A percentile compares a stretch with the other conserved stretches of the same genome.
Evolutionary conservation across 2,888 invertebrate genomes (phyloP).

Genomic region (Orthonevra nobilis): DNA sequence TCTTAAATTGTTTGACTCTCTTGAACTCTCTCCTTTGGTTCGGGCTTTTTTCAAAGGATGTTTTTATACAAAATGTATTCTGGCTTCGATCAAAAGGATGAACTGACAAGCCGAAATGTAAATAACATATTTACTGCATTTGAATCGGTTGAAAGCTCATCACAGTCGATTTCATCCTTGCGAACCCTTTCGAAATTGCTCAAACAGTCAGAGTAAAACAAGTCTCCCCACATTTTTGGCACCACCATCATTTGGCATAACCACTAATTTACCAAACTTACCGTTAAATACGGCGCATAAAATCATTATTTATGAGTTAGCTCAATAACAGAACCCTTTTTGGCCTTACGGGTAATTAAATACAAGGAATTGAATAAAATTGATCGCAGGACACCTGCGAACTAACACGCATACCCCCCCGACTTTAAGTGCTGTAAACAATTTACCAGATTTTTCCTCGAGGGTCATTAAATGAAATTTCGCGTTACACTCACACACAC

Average conservation of each 20-base stretch:
- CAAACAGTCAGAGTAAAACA: too few relatives aligned
- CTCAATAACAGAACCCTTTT: constrained; percentile 46
- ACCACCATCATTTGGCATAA: constrained; percentile 5
- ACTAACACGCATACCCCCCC: constrained; percentile 4
- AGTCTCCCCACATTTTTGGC: not conserved
- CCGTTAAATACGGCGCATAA: constrained; percentile 41
- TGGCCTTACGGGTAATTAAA: constrained; percentile 62
- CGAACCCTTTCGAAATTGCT: too few relatives aligned
- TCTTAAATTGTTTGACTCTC: too few relatives aligned
- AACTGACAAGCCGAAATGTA: too few relatives aligned
- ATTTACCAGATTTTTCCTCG: constrained; percentile 8
- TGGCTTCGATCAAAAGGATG: too few relatives aligned
- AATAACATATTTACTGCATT: too few relatives aligned
- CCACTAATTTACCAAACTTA: constrained; percentile 37
- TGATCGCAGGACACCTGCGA: constrained; percentile 64
- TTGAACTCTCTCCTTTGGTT: too few relatives aligned
- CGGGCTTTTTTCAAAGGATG: too few relatives aligned
- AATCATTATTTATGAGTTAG: constrained; percentile 57
- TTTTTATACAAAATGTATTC: too few relatives aligned
- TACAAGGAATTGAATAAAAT: constrained; percentile 60
- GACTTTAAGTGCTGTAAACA: constrained; percentile 42
- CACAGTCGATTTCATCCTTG: too few relatives aligned
- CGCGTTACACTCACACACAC: not conserved
- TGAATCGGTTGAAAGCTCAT: too few relatives aligned
- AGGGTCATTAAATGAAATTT: constrained; percentile 40